Percentiles rank a stretch among this genome's conserved stretches.
Conservation (phyloP, 2,797 vertebrate species). For the Parauchenoglanis punctatus region DNA sequence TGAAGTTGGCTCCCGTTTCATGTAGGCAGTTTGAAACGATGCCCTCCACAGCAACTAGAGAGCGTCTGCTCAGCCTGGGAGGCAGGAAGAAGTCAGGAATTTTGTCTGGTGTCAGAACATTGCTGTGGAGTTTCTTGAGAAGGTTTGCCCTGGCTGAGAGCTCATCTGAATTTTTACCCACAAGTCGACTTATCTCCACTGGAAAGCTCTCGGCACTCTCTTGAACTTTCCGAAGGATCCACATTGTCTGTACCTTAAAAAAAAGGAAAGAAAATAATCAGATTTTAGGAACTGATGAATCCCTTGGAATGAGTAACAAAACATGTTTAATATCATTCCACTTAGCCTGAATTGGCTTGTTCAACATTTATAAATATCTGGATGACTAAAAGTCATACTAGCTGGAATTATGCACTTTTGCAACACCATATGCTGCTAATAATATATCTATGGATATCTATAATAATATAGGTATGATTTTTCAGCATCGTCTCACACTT, state of each 20-base stretch:
- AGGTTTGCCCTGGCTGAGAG: constrained; percentile 58
- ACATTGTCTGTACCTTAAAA: constrained; percentile 58
- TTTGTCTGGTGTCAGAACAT: constrained; percentile 74
- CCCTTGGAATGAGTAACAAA: not conserved
- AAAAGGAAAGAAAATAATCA: not conserved
- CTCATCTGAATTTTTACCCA: constrained; percentile 57
- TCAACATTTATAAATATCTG: not conserved
- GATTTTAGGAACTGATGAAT: not conserved
- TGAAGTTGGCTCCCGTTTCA: constrained; percentile 21
- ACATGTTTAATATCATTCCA: not conserved
- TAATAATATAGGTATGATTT: not conserved
- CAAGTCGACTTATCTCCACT: constrained; percentile 60
- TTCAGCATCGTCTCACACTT: not conserved
- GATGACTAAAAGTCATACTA: not conserved
- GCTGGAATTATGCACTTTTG: not conserved
- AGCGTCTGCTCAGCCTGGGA: constrained; percentile 65
- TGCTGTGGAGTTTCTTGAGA: constrained; percentile 67
- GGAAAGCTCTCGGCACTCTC: constrained; percentile 68
- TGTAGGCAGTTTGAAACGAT: not conserved
- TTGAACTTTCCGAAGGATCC: constrained; percentile 70
- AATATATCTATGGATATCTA: no score
- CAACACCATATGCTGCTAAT: not conserved
- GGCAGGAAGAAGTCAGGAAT: constrained; percentile 77
- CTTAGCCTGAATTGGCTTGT: not conserved
- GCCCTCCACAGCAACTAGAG: constrained; percentile 43